Percentiles rank a stretch among this genome's conserved stretches.
Conservation (phyloP, 2,888 invertebrate genomes). For the Tineola bisselliella region DNA sequence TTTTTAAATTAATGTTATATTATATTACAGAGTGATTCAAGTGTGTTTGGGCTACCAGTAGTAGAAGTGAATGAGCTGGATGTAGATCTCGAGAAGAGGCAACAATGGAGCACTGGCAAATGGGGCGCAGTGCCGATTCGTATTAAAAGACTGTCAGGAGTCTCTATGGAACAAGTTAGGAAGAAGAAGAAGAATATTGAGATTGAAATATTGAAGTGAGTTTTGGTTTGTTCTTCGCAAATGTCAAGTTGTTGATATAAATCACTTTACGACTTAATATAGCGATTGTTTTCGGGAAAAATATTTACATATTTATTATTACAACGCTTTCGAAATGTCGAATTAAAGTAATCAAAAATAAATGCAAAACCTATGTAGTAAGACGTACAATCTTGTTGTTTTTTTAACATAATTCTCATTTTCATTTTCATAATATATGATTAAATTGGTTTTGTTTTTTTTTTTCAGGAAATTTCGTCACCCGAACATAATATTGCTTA, state of each 20-base stretch:
- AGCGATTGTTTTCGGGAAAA: too few relatives aligned
- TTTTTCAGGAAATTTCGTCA: slow-evolving; percentile 63
- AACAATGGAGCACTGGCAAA: slow-evolving; percentile 41
- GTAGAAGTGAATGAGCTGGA: slow-evolving; percentile 48
- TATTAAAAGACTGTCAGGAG: slow-evolving; percentile 39
- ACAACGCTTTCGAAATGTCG: too few relatives aligned
- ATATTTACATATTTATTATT: too few relatives aligned
- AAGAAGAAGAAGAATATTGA: slow-evolving; percentile 48
- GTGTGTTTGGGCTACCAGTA: slow-evolving; percentile 48
- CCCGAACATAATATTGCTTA: slow-evolving; percentile 58
- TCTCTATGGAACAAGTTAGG: slow-evolving; percentile 41
- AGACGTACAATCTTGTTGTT: too few relatives aligned
- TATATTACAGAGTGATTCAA: slow-evolving; percentile 44
- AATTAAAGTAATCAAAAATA: too few relatives aligned
- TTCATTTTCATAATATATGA: too few relatives aligned
- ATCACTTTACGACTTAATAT: too few relatives aligned
- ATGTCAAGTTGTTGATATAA: too few relatives aligned
- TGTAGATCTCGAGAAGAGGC: slow-evolving; percentile 32
- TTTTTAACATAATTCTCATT: too few relatives aligned
- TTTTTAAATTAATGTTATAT: background rate
- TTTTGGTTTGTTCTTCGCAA: too few relatives aligned
- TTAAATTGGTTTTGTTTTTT: too few relatives aligned
- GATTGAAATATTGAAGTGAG: slow-evolving; percentile 53
- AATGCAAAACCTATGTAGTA: too few relatives aligned
- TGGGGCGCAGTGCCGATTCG: slow-evolving; percentile 57